phyloP scores from a whole-genome alignment of 2,888 invertebrate species.

The Xestobium rufovillosum region DNA sequence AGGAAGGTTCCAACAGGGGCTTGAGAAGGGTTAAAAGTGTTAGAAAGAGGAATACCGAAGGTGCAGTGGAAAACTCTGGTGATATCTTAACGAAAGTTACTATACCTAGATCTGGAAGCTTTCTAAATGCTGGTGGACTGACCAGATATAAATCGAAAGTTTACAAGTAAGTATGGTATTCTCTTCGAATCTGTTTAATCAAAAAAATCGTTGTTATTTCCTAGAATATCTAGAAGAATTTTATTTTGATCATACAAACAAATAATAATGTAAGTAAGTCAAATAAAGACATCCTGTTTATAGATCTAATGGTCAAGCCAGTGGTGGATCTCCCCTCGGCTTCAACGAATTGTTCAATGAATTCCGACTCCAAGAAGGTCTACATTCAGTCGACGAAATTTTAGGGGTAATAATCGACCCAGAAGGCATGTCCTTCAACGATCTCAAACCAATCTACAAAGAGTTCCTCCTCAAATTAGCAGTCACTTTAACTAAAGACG shows the following conservation, averaged over 20 bases:
- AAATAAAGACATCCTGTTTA: no score
- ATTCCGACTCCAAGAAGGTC: constrained; percentile 78
- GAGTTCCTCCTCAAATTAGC: constrained; percentile 82
- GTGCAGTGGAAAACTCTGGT: constrained; percentile 55
- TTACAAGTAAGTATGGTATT: constrained; percentile 48
- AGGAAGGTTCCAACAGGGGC: constrained; percentile 37
- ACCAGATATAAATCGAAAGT: constrained; percentile 67
- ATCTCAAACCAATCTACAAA: constrained; percentile 84
- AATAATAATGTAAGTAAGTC: neutral
- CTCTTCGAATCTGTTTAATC: no score
- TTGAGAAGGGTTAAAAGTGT: constrained; percentile 45
- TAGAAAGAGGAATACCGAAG: constrained; percentile 31
- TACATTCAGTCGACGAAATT: constrained; percentile 82
- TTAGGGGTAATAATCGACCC: constrained; percentile 82
- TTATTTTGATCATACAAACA: neutral
- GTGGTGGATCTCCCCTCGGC: constrained; percentile 73
- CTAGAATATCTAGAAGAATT: neutral
- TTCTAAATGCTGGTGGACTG: constrained; percentile 71
- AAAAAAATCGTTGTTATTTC: no score
- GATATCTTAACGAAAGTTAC: constrained; percentile 81
- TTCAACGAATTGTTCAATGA: constrained; percentile 83
- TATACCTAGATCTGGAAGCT: constrained; percentile 78
- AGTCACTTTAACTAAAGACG: constrained; percentile 84
- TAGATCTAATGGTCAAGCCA: constrained; percentile 57
- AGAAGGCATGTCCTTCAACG: constrained; percentile 90